Evolutionary conservation across 2,888 invertebrate genomes (phyloP).

Genomic region (Oxyteleia sp.): DNA sequence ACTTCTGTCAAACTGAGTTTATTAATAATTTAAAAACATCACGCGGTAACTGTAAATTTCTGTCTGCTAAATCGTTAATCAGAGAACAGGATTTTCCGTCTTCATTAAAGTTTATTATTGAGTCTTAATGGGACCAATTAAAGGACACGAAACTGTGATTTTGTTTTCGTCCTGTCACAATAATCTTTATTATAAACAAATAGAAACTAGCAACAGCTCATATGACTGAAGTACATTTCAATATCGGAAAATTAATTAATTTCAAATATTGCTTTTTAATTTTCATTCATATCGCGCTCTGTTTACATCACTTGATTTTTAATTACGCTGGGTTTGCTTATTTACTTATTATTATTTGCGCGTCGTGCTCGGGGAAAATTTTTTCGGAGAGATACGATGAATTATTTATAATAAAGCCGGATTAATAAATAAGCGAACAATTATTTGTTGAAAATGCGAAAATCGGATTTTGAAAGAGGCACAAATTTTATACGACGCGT

Average conservation of each 20-base stretch:
- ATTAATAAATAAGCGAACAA: not conserved
- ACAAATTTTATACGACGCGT: too few relatives aligned
- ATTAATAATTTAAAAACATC: too few relatives aligned
- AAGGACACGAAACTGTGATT: too few relatives aligned
- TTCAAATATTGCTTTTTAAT: constrained; percentile 56
- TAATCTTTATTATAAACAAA: constrained; percentile 10
- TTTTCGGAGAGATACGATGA: not conserved
- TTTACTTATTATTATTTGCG: constrained; percentile 16
- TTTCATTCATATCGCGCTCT: constrained; percentile 19
- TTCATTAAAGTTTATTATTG: too few relatives aligned
- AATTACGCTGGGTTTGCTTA: constrained; percentile 21
- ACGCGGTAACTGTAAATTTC: too few relatives aligned
- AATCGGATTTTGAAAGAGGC: not conserved
- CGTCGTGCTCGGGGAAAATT: not conserved
- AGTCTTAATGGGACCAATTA: too few relatives aligned
- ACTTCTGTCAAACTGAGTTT: too few relatives aligned
- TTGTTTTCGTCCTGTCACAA: too few relatives aligned
- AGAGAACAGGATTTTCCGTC: too few relatives aligned
- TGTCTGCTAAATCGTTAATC: too few relatives aligned
- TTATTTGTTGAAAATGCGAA: not conserved
- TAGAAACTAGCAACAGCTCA: not conserved
- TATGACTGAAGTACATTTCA: constrained; percentile 14
- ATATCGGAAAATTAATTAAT: constrained; percentile 45
- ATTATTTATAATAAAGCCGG: constrained; percentile 11
- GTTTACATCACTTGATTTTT: constrained; percentile 35